A percentile compares a stretch with the other conserved stretches of the same genome.
phyloP scores from a whole-genome alignment of 1,140 invertebrate species.

The Penaeus chinensis region DNA sequence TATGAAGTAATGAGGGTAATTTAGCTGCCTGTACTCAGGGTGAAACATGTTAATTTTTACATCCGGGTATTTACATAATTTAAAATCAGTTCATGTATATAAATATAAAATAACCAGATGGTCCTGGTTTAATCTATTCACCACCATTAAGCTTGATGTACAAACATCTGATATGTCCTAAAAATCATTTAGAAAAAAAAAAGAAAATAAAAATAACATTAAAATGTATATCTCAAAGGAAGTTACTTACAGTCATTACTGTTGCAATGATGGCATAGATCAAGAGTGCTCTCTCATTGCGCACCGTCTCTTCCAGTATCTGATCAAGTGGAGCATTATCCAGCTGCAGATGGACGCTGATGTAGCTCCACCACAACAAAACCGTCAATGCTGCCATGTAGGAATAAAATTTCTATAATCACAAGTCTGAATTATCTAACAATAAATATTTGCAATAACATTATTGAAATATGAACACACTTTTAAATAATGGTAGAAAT shows the following conservation, averaged over 20 bases:
- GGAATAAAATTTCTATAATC: not conserved
- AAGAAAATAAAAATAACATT: too few species aligned
- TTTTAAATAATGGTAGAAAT: too few species aligned
- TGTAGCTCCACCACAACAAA: constrained; percentile 90
- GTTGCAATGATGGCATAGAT: constrained; percentile 88
- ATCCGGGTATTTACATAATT: too few species aligned
- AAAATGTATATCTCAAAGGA: not conserved
- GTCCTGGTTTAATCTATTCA: too few species aligned
- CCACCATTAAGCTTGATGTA: too few species aligned
- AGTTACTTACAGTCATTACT: constrained; percentile 76
- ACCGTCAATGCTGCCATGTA: constrained; percentile 70
- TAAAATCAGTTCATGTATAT: too few species aligned
- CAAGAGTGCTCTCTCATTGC: constrained; percentile 88
- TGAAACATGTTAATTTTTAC: too few species aligned
- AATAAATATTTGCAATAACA: not conserved
- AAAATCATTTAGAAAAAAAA: too few species aligned
- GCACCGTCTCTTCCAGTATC: constrained; percentile 80
- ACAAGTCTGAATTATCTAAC: not conserved
- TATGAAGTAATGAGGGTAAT: not conserved
- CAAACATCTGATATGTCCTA: too few species aligned
- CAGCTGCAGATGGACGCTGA: constrained; percentile 79
- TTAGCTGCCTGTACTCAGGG: not conserved
- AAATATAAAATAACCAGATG: too few species aligned
- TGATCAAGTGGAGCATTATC: constrained; percentile 73
- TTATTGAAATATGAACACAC: too few species aligned